Conservation (phyloP, 1,140 invertebrate genomes). For the Berghia stephanieae region DNA sequence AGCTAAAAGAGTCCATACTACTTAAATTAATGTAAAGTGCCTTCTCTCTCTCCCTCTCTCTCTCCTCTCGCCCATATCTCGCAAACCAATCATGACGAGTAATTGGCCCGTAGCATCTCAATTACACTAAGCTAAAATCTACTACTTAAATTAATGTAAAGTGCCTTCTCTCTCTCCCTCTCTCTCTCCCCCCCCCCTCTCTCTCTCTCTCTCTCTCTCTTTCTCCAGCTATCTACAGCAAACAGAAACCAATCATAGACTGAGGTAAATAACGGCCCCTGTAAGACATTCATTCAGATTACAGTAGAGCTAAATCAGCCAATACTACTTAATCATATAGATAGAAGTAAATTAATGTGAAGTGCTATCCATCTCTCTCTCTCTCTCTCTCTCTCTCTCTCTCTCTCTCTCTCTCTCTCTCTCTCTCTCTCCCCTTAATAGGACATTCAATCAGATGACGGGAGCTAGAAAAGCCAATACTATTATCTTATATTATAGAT, state of each 20-base stretch:
- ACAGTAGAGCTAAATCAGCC: not conserved
- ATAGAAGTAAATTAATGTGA: not conserved
- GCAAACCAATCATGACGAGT: too few species aligned
- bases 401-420: not conserved
- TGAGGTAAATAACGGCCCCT: not conserved
- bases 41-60: too few species aligned
- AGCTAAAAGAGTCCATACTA: too few species aligned
- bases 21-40: too few species aligned
- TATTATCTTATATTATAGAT: constrained; percentile 1
- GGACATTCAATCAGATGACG: not conserved
- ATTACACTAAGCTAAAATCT: too few species aligned
- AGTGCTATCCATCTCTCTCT: not conserved
- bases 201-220: constrained; percentile 17
- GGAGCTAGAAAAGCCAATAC: too few species aligned
- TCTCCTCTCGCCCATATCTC: too few species aligned
- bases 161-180: too few species aligned
- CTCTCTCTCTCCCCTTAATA: not conserved
- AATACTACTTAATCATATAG: not conserved
- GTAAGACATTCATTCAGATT: not conserved
- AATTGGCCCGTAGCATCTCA: too few species aligned
- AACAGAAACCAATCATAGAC: too few species aligned
- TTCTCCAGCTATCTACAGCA: not conserved
- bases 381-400: not conserved
- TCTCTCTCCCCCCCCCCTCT: too few species aligned
- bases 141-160: too few species aligned